Base-by-base conservation (phyloP, 2,888 invertebrate species). In the Caenorhabditis doughertyi region DNA sequence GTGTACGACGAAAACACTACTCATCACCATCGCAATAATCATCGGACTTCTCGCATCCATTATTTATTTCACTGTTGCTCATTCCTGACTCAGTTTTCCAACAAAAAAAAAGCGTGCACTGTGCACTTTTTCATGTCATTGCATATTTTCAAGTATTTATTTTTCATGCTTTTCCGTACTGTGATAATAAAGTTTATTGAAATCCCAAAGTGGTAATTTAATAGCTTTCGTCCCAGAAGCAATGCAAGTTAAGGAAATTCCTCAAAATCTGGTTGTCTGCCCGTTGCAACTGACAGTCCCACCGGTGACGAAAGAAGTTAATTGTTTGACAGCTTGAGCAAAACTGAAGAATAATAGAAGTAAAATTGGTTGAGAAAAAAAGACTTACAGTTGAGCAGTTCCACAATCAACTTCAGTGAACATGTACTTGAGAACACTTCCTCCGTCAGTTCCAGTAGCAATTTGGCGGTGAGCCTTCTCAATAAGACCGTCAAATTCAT, bases 11-110 rank as follows among this genome's bases (percentile, higher is more conserved):
- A 82, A 70, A 32, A 82, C 82, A 2, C 73, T 82, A 11, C 73
- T 82, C 3, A 79, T 82, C 56, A 82, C 82, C 3, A 73, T 82
- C 21, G 82, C 53, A 18, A 70, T 70, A 13, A 79, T 77, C 35
- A 71, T 82, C n/a, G 82, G 65, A 29, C 27, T 82, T 11, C 32
- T 82, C 11, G 82, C 82, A 8, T 62, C 82, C 8, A 82, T 82
- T 23, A 73, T 82, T 47, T 82, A 79, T 73, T 62, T 82, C 32
- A 82, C 79, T 42, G 70, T 82, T 5, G 67, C 82, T 2, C 82
- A 82, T 64, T 77, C 77, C n/a, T 81, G 56, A 71, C 18, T 11
- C 29, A 23, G 5, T 29, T 62, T 62, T 1, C 13, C 27, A 2
- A n/a, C n/a, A n/a, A n/a, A n/a, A n/a, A n/a, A n/a, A n/a, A n/a